Conservation (phyloP, 2,113 vertebrate species). For the Ophthalmolycus amberensis region DNA sequence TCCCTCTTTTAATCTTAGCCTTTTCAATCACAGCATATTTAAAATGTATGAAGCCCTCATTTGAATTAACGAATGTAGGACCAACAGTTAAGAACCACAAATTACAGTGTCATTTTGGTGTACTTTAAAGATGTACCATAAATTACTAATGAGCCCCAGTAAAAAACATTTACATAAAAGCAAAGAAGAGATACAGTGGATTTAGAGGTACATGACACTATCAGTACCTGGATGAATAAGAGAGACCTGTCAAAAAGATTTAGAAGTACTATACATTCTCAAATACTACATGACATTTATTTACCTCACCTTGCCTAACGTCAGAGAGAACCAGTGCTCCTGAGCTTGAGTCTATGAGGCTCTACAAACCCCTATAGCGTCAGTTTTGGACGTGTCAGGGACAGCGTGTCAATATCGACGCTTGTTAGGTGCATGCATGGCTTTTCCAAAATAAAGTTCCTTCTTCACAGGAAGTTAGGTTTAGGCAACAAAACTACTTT, state of each 20-base stretch:
- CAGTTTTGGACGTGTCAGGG: too few relatives aligned
- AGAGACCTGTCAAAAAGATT: not conserved
- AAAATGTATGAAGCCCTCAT: not conserved
- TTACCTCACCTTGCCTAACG: not conserved
- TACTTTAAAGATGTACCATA: not conserved
- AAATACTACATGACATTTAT: not conserved
- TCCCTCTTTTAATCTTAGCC: not conserved
- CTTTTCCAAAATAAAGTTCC: too few relatives aligned
- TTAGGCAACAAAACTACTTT: too few relatives aligned
- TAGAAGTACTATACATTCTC: not conserved
- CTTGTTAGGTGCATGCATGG: too few relatives aligned
- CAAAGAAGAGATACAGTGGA: not conserved
- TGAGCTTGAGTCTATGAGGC: too few relatives aligned
- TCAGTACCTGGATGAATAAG: not conserved
- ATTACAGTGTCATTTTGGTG: not conserved
- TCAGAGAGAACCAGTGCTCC: not conserved
- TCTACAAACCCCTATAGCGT: too few relatives aligned
- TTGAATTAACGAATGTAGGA: constrained; percentile 4
- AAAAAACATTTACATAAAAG: not conserved
- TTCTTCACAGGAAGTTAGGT: too few relatives aligned
- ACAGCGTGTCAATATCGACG: too few relatives aligned
- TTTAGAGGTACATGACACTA: not conserved
- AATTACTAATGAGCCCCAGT: too few relatives aligned
- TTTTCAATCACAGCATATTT: constrained; percentile 13
- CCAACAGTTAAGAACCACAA: not conserved